Evolutionary conservation across 2,113 vertebrate species (phyloP), one percentile per base, ranked within the genome.

Genomic region (Corythornis vintsioides): DNA sequence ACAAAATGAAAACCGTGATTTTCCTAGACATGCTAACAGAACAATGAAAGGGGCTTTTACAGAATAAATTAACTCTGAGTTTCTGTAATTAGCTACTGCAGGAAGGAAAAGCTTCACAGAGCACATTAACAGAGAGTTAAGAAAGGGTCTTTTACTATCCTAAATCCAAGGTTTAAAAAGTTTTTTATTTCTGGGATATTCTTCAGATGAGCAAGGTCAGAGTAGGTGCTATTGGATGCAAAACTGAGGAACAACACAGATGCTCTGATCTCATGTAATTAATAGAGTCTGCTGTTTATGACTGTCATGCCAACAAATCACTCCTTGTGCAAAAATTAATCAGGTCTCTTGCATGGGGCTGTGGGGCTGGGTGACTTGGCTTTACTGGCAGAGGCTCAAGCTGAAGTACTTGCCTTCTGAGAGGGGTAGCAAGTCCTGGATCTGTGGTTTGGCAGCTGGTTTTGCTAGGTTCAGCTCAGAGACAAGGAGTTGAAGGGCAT

Each of bases 241-340:
- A 82, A 88, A 86, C n/a, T 83, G 87, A 90, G 64, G 66, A 96
- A 69, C 70, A 59, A 12, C 12, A 1, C 14, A 48, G 89, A 83
- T 31, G 3, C 45, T 75, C 40, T 0, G 0, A 38, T 83, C 55
- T 90, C 40, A 25, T 80, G 67, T 97, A 93, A 96, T 96, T 89
- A 93, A 79, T 81, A 80, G 47, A 74, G 66, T 63, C 69, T 86
- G 81, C 86, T 90, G 74, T 95, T 97, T 95, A 95, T 73, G 85
- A 75, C 76, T 90, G 78, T 91, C 83, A 42, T 65, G 48, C 93
- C 94, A 94, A 88, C 89, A 94, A 92, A 91, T 95, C 83, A 26
- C 56, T 83, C 75, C 31, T 95, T 83, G 59, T 80, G 91, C 89
- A 95, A 95, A 93, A 94, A 93, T 94, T 93, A 91, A 92, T 95